A percentile compares a stretch with the other conserved stretches of the same genome.
Conservation (phyloP, 1,140 invertebrate genomes). For the Formica exsecta region DNA sequence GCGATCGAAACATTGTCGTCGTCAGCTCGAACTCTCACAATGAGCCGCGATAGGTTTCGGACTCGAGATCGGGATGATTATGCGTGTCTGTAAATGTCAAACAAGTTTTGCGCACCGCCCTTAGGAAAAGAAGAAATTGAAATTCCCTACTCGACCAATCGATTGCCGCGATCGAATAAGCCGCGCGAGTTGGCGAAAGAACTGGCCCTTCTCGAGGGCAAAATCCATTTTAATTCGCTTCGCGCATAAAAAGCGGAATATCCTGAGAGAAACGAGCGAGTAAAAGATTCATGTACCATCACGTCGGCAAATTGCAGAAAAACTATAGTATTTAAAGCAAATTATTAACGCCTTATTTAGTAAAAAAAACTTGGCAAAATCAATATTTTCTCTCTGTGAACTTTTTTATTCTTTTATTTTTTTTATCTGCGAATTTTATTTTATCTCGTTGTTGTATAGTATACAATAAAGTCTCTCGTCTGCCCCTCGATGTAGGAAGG, state of each 20-base stretch:
- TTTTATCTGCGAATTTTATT: background rate
- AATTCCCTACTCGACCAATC: constrained; percentile 58
- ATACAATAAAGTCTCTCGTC: background rate
- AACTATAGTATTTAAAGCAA: constrained; percentile 18
- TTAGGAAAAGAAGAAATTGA: constrained; percentile 61
- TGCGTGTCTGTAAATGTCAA: constrained; percentile 73
- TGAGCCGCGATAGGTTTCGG: background rate
- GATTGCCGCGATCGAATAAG: constrained; percentile 67
- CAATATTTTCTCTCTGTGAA: background rate
- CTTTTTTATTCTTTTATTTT: background rate
- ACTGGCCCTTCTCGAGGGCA: constrained; percentile 26
- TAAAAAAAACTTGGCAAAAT: constrained; percentile 5
- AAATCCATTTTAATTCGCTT: constrained; percentile 31
- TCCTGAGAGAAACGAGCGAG: background rate
- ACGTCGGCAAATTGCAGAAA: background rate
- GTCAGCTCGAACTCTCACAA: constrained; percentile 11
- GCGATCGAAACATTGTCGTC: constrained; percentile 19
- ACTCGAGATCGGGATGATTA: constrained; percentile 53
- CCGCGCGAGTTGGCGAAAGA: constrained; percentile 54
- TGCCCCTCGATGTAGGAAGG: background rate
- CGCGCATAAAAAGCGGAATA: constrained; percentile 28
- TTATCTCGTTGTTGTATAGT: background rate
- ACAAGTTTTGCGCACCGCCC: constrained; percentile 65
- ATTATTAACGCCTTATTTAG: constrained; percentile 35
- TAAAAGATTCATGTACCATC: background rate